Evolutionary conservation across 2,888 invertebrate species (phyloP).

Genomic region (Ophioninae sp.): DNA sequence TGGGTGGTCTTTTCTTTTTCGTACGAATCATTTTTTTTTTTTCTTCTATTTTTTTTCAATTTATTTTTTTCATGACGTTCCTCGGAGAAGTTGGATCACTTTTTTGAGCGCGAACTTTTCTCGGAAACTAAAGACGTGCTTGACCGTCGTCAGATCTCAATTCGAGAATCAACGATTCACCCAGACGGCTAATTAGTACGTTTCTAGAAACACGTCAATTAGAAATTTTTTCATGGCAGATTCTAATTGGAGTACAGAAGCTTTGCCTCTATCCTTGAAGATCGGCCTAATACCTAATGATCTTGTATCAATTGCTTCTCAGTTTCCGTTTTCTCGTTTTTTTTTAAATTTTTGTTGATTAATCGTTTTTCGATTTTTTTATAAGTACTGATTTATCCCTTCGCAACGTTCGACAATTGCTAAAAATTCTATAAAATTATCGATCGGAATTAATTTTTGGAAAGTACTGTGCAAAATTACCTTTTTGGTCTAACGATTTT

Average conservation of each 20-base stretch:
- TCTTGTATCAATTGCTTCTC: not conserved
- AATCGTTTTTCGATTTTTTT: not conserved
- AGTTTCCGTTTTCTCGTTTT: not conserved
- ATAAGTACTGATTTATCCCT: not conserved
- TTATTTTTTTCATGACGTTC: not conserved
- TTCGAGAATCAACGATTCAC: constrained; percentile 10
- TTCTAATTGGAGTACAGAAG: constrained; percentile 7
- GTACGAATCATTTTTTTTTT: constrained; percentile 3
- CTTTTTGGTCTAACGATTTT: no score
- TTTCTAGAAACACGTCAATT: constrained; percentile 24
- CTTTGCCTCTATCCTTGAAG: not conserved
- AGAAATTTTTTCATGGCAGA: constrained; percentile 18
- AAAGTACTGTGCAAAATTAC: not conserved
- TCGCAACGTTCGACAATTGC: not conserved
- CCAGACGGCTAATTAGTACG: constrained; percentile 15
- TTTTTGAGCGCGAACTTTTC: constrained; percentile 14
- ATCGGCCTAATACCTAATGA: not conserved
- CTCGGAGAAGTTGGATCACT: constrained; percentile 1
- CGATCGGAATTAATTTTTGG: not conserved
- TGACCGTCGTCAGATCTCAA: constrained; percentile 28
- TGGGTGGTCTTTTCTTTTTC: constrained; percentile 28
- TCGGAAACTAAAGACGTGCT: constrained; percentile 30
- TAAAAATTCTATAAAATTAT: not conserved
- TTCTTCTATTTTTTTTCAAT: no score
- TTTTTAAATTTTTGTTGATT: not conserved